Evolutionary conservation across 1,140 invertebrate species (phyloP), one percentile per base, ranked within the genome.

Genomic region (Glossosoma conforme): DNA sequence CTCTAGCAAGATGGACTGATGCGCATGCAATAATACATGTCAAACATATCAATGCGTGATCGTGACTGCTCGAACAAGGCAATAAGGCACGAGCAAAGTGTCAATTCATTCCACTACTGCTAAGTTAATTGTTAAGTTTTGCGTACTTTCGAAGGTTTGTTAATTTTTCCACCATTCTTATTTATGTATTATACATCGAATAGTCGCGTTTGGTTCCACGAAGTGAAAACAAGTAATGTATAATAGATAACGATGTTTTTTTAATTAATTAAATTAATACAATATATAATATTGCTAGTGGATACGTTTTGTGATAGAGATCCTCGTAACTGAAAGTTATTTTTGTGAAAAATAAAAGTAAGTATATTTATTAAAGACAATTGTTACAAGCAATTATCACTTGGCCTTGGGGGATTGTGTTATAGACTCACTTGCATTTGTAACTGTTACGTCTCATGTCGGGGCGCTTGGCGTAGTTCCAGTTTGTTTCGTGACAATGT

Each of bases 31-130:
- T 75, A 74, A 72, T 62, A 61, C 62, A 57, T 67, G 69, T 54
- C 21, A 54, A 72, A 75, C 70, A 75, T 74, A 74, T 75, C 72
- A 74, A 68, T 69, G 70, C 61, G 69, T 70, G 72, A 73, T 74
- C 73, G 70, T 74, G 70, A 74, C 69, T 69, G 70, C 70, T 72
- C 72, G 65, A 71, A 72, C 10, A 40, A 42, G 46, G 41, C 38
- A 49, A 49, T 49, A 49, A 48, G 14, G 37, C 6, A 4, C 8
- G 41, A 5, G 15, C 41, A 8, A 9, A 21, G 40, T 37, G 30
- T 33, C 33, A 21, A 24, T 21, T 38, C 50, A 52, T 52, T 52
- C 50, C 50, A 52, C 45, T 44, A 45, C 25, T 14, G 19, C 9
- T 52, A 52, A 52, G 50, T 52, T 54, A 41, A 10, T 20, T 14